phyloP scores from a whole-genome alignment of 2,888 invertebrate genomes.

The Drosophila recens region DNA sequence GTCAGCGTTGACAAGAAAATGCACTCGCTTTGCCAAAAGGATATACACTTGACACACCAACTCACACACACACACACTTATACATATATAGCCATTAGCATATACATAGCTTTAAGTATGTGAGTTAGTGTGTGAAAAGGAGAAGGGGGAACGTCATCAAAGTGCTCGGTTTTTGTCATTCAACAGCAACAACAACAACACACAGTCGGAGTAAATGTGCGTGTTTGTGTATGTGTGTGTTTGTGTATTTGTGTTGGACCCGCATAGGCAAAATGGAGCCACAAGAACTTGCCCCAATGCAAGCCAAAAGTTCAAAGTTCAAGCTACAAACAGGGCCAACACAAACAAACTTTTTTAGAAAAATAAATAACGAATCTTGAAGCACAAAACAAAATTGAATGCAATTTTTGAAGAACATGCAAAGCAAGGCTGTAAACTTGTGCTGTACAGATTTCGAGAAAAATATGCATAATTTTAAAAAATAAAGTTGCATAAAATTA shows the following conservation, averaged over 20 bases:
- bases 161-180: constrained; percentile 36
- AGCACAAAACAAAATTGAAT: constrained; percentile 10
- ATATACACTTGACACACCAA: constrained; percentile 68
- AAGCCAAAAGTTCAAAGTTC: constrained; percentile 75
- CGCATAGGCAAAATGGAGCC: constrained; percentile 43
- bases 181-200: constrained; percentile 18
- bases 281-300: constrained; percentile 35
- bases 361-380: constrained; percentile 2
- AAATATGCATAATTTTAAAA: too few relatives aligned
- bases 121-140: neutral
- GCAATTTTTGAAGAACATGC: neutral
- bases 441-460: too few relatives aligned
- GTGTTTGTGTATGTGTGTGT: constrained; percentile 9
- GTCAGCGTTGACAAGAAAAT: constrained; percentile 79
- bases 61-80: constrained; percentile 31
- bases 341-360: constrained; percentile 1
- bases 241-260: constrained; percentile 33
- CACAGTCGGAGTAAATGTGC: neutral
- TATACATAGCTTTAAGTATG: constrained; percentile 23
- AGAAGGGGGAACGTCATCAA: constrained; percentile 21
- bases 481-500: too few relatives aligned
- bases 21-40: constrained; percentile 74
- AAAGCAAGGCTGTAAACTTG: neutral
- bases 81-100: constrained; percentile 60
- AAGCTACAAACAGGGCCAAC: constrained; percentile 40